Percentiles rank a stretch among this genome's conserved stretches.
Conservation (phyloP, 2,113 vertebrate species). For the Gambusia affinis region DNA sequence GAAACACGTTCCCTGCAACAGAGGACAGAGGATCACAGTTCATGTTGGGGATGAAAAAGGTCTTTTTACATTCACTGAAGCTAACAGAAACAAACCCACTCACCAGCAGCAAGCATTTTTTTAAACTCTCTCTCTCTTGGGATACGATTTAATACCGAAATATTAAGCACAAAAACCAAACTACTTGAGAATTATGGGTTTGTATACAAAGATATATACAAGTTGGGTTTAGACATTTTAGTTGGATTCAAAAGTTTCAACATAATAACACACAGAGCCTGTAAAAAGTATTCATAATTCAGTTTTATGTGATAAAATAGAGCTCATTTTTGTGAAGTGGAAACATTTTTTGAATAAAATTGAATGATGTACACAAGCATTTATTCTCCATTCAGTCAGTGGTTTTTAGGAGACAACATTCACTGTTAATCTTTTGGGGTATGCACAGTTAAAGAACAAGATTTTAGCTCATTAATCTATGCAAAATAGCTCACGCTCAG, state of each 20-base stretch:
- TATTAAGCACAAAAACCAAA: not conserved
- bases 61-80: not conserved
- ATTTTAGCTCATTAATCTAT: not conserved
- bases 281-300: not conserved
- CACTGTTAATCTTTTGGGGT: not conserved
- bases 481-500: not conserved
- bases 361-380: no score
- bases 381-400: not conserved
- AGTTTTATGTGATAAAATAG: not conserved
- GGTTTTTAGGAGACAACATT: not conserved
- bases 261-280: not conserved
- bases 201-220: not conserved
- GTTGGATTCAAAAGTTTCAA: not conserved
- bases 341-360: no score
- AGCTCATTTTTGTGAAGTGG: no score
- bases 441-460: not conserved
- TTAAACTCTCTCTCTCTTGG: not conserved
- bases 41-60: not conserved
- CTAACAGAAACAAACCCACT: not conserved
- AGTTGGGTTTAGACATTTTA: not conserved
- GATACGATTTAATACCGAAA: not conserved
- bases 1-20: slow-evolving; percentile 80
- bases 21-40: slow-evolving; percentile 31
- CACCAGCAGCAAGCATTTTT: not conserved
- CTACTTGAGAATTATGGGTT: not conserved